A percentile compares a stretch with the other conserved stretches of the same genome.
phyloP scores from a whole-genome alignment of 2,113 vertebrate species.

The Hyperopisus bebe region DNA sequence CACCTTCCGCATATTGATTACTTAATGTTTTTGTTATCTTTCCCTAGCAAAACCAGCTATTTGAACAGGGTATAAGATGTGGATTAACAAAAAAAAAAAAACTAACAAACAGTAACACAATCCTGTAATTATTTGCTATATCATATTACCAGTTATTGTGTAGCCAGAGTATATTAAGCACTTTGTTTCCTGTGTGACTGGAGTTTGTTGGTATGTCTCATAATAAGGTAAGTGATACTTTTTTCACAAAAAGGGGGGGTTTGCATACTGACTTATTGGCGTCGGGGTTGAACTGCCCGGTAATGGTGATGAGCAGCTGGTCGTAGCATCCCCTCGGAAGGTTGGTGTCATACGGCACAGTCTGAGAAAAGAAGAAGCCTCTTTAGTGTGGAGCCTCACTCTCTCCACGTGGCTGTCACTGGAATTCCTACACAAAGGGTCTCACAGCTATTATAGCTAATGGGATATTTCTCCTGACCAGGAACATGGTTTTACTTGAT shows the following conservation, averaged over 20 bases:
- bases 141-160: not conserved
- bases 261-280: constrained; percentile 26
- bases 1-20: not conserved
- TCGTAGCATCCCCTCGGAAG: constrained; percentile 34
- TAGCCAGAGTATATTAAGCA: not conserved
- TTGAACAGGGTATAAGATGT: not conserved
- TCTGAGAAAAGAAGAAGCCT: constrained; percentile 24
- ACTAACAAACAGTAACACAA: not conserved
- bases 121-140: not conserved
- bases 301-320: constrained; percentile 40
- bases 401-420: not conserved
- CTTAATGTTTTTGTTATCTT: not conserved
- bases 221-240: not conserved
- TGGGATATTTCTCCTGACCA: not conserved
- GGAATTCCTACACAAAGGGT: not conserved
- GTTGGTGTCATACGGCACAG: constrained; percentile 31
- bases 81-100: not conserved
- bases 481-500: not conserved
- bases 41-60: not conserved
- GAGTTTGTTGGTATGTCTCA: not conserved
- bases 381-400: not conserved
- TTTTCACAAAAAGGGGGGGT: not conserved
- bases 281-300: constrained; percentile 31
- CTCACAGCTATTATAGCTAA: constrained; percentile 20
- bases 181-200: not conserved